Base-by-base conservation (phyloP, 2,888 invertebrate genomes). In the Falcaria lacertinaria region DNA sequence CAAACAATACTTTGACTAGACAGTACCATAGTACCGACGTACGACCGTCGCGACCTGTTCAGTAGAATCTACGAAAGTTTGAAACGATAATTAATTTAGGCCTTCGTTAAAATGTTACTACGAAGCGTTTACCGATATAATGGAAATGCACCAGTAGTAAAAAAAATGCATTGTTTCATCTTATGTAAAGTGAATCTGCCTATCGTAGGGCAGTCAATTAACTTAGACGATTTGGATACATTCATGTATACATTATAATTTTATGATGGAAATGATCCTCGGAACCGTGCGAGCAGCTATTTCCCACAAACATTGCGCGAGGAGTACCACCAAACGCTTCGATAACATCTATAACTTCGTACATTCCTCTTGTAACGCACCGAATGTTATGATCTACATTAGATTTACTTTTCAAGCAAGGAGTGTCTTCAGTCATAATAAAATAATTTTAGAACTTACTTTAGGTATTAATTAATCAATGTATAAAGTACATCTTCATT, bases 401-500 rank as follows among this genome's bases (percentile, higher is more conserved):
- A 77, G 49, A 75, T 68, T 73, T 79, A 80, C 63, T 68, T 66
- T 74, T 78, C 78, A 77, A 69, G 79, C 79, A 75, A 79, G 76
- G 76, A 77, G 81, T 80, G 79, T 84, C 73, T 76, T 79, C 79
- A 78, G 80, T 82, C 70, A 76, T 84, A 85, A 80, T 77, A 84
- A 86, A 86, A 87, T 88, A 87, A 86, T 86, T 28, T 87, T 87
- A 88, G 83, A 85, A 85, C 84, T 87, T 85, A 86, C 74, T 76
- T 64, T 77, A 79, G 64, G 58, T 69, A 73, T 72, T 60, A 64
- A 59, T 68, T 65, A 68, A 64, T 71, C 71, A 70, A 69, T 65
- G 73, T 77, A 74, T 78, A 82, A 81, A 82, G 84, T 82, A 84
- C 74, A 81, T 66, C 64, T 82, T 69, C 73, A 75, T 74, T 83